A percentile compares a stretch with the other conserved stretches of the same genome.
Evolutionary conservation across 2,888 invertebrate genomes (phyloP).

Genomic region (Hydropsyche betteni): DNA sequence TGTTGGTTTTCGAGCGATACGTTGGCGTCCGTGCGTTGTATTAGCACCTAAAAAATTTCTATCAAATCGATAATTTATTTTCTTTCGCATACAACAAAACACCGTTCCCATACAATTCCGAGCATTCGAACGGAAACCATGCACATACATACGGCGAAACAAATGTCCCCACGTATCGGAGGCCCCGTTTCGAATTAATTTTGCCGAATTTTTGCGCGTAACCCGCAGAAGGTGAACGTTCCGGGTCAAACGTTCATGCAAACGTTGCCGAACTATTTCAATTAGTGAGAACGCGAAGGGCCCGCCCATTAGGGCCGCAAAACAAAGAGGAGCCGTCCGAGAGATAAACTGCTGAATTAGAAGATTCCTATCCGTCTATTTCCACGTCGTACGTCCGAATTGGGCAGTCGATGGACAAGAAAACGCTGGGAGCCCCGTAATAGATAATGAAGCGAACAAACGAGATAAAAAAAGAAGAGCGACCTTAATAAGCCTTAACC

Average conservation of each 20-base stretch:
- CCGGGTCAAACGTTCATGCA: neutral
- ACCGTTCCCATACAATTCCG: too few relatives aligned
- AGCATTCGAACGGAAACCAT: too few relatives aligned
- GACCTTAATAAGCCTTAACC: conserved; percentile 42
- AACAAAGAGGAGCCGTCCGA: neutral
- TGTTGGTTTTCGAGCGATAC: too few relatives aligned
- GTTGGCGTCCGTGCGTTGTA: too few relatives aligned
- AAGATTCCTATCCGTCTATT: conserved; percentile 29
- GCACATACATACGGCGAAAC: too few relatives aligned
- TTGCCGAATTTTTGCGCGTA: too few relatives aligned
- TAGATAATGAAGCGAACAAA: conserved; percentile 38
- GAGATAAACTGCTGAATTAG: conserved; percentile 28
- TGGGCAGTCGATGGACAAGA: conserved; percentile 32
- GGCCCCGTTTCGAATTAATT: too few relatives aligned
- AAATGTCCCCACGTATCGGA: too few relatives aligned
- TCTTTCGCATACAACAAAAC: too few relatives aligned
- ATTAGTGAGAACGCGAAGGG: neutral
- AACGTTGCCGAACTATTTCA: conserved; percentile 17
- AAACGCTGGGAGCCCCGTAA: conserved; percentile 23
- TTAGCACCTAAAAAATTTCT: too few relatives aligned
- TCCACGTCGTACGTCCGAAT: conserved; percentile 26
- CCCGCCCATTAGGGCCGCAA: neutral
- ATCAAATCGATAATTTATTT: too few relatives aligned
- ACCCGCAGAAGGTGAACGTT: neutral
- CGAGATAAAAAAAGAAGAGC: conserved; percentile 38